Conservation (phyloP, 2,113 vertebrate species). For the Bufo gargarizans region DNA sequence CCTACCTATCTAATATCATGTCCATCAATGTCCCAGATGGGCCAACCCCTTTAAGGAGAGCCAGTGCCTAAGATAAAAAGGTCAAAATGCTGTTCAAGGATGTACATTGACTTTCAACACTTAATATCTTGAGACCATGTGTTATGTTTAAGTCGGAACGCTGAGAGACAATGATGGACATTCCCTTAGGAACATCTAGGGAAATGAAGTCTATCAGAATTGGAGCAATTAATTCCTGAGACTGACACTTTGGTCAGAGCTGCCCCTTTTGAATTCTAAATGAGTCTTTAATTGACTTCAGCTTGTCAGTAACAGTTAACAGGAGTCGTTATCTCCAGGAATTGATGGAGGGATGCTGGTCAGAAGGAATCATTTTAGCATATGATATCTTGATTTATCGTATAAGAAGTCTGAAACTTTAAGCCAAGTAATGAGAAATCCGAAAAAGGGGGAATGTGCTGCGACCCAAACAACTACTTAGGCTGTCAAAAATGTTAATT, state of each 20-base stretch:
- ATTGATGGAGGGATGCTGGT: background rate
- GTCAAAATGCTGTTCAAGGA: background rate
- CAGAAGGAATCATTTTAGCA: background rate
- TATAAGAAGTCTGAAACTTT: background rate
- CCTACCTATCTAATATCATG: too few species aligned
- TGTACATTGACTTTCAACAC: background rate
- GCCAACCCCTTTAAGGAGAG: too few species aligned
- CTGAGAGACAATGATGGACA: background rate
- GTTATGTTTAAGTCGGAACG: background rate
- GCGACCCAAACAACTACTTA: conserved; percentile 56
- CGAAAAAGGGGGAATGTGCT: conserved; percentile 6
- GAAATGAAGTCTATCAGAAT: conserved; percentile 2
- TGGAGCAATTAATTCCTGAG: background rate
- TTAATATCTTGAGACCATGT: background rate
- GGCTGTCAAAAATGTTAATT: conserved; percentile 56
- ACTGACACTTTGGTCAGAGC: background rate
- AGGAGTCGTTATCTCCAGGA: background rate
- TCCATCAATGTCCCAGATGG: too few species aligned
- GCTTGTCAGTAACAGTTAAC: conserved; percentile 20
- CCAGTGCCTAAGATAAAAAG: background rate
- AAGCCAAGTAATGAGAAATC: background rate
- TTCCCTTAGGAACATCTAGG: background rate
- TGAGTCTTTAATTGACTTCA: conserved; percentile 7
- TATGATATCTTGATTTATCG: conserved; percentile 9
- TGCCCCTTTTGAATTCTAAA: background rate